A percentile compares a stretch with the other conserved stretches of the same genome.
Evolutionary conservation across 2,888 invertebrate genomes (phyloP).

Genomic region (Leptogaster cylindrica): DNA sequence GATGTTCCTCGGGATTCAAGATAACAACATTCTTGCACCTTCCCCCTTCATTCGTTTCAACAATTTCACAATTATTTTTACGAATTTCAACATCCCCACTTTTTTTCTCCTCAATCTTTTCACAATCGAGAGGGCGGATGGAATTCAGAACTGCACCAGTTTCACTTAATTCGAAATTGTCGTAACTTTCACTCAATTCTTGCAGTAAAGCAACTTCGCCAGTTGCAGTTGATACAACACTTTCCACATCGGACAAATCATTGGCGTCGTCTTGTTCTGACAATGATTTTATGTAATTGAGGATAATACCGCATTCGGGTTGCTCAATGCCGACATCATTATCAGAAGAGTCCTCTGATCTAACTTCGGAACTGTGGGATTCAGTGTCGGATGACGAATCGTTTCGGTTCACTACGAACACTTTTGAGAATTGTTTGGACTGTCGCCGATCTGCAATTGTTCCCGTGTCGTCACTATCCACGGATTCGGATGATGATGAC

Average conservation of each 20-base stretch:
- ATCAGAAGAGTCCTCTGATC: slow-evolving; percentile 69
- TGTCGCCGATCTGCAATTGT: slow-evolving; percentile 64
- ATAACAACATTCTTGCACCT: slow-evolving; percentile 45
- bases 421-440: slow-evolving; percentile 67
- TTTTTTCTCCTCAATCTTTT: slow-evolving; percentile 3
- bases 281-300: slow-evolving; percentile 57
- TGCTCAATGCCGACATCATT: slow-evolving; percentile 67
- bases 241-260: slow-evolving; percentile 43
- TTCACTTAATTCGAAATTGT: slow-evolving; percentile 43
- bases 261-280: slow-evolving; percentile 47
- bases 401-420: slow-evolving; percentile 71
- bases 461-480: slow-evolving; percentile 66
- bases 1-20: too few species aligned
- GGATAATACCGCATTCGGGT: slow-evolving; percentile 62
- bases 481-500: slow-evolving; percentile 58
- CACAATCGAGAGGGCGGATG: slow-evolving; percentile 6
- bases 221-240: slow-evolving; percentile 44
- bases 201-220: slow-evolving; percentile 55
- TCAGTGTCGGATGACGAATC: slow-evolving; percentile 67
- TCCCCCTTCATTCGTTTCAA: slow-evolving; percentile 47
- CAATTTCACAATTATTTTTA: slow-evolving; percentile 2
- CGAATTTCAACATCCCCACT: not conserved
- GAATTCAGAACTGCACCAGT: slow-evolving; percentile 1
- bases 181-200: slow-evolving; percentile 43
- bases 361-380: slow-evolving; percentile 65